Percentiles rank a stretch among this genome's conserved stretches.
These are phyloP conservation scores for Drosophila subsilvestris DNA, from an alignment of 2,888 invertebrate genomes.

Conservation along the genomic window DNA sequence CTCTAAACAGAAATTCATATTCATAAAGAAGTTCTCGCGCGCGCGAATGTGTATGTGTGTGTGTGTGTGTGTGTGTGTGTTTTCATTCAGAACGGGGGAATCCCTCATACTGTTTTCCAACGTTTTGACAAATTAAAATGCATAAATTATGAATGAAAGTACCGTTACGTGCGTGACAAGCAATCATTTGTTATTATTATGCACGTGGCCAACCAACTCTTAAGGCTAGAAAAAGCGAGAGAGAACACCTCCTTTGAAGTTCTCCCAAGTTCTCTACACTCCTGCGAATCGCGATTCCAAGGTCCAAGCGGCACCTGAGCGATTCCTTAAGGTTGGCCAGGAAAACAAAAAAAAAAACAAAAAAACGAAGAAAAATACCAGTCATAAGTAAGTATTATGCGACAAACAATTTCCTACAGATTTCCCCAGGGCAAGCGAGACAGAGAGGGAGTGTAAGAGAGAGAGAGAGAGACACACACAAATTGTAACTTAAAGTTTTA, in stretches of 20 bases:
- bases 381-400: slow-evolving; percentile 48
- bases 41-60: no score
- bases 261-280: neutral
- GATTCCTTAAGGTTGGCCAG: slow-evolving; percentile 32
- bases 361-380: slow-evolving; percentile 28
- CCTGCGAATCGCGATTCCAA: neutral
- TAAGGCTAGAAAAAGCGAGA: neutral
- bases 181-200: slow-evolving; percentile 80
- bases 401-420: slow-evolving; percentile 41
- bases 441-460: neutral
- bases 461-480: slow-evolving; percentile 9
- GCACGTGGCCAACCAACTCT: slow-evolving; percentile 59
- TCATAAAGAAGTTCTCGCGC: slow-evolving; percentile 16
- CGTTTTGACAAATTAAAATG: slow-evolving; percentile 78
- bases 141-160: slow-evolving; percentile 81
- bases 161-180: slow-evolving; percentile 81
- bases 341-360: neutral
- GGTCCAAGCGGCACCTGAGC: slow-evolving; percentile 9
- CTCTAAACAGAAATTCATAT: slow-evolving; percentile 38
- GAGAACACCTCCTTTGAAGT: neutral
- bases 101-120: neutral
- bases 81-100: slow-evolving; percentile 2
- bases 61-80: slow-evolving; percentile 1
- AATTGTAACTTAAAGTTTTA: slow-evolving; percentile 51
- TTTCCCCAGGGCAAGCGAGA: slow-evolving; percentile 36